Percentiles rank a stretch among this genome's conserved stretches.
These are phyloP conservation scores for Lonchura striata DNA, from an alignment of 2,113 vertebrate species.

Conservation along the genomic window DNA sequence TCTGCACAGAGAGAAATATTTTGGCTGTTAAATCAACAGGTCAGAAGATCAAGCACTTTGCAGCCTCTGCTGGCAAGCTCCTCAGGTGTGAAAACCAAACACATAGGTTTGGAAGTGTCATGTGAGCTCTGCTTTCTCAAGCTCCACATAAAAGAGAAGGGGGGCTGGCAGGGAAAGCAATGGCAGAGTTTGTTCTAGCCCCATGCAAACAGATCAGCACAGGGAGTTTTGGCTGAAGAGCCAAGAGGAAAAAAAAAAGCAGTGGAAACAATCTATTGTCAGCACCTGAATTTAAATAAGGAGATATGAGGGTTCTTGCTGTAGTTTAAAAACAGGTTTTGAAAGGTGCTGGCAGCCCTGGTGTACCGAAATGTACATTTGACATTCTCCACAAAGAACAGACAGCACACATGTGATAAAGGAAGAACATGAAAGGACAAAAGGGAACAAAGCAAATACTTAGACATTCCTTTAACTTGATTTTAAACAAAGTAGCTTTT, in stretches of 20 bases:
- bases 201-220: background rate
- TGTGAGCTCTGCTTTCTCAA: background rate
- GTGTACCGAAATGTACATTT: background rate
- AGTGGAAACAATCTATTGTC: background rate
- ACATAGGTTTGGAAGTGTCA: background rate
- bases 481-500: background rate
- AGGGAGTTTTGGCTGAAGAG: background rate
- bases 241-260: background rate
- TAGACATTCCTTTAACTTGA: background rate
- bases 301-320: background rate
- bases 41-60: background rate
- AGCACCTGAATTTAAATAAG: background rate
- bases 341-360: background rate
- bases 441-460: background rate
- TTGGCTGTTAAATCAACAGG: background rate
- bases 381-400: background rate
- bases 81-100: slow-evolving; percentile 10
- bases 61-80: background rate
- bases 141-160: background rate
- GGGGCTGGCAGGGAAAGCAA: background rate
- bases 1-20: background rate
- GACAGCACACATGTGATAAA: background rate
- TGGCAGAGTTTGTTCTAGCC: background rate
- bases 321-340: background rate
- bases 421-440: background rate